Conservation (phyloP, 2,888 invertebrate species). For the Norana najaformis region DNA sequence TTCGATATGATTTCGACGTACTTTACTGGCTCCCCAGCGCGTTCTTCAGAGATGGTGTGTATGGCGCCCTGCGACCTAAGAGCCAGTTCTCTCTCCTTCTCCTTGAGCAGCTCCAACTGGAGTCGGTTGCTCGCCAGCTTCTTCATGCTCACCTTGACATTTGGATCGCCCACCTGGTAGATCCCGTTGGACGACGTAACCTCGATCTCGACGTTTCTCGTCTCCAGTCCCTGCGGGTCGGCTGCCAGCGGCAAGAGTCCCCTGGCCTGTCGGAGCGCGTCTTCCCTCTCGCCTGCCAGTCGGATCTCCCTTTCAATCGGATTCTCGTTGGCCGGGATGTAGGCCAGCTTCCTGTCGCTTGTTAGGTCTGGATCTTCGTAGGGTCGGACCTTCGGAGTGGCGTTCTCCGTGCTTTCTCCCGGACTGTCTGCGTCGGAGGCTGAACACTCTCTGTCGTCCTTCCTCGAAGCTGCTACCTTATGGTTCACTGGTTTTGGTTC, state of each 20-base stretch:
- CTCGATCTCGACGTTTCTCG: neutral
- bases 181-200: neutral
- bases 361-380: conserved; percentile 10
- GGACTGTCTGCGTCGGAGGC: neutral
- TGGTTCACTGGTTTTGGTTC: conserved; percentile 32
- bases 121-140: conserved; percentile 70
- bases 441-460: neutral
- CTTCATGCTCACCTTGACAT: conserved; percentile 48
- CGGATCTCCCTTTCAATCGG: conserved; percentile 67
- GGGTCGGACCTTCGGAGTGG: conserved; percentile 35
- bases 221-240: neutral
- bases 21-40: conserved; percentile 64
- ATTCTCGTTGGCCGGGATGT: conserved; percentile 59
- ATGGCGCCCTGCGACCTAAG: conserved; percentile 71
- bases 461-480: neutral
- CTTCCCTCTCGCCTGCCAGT: conserved; percentile 65
- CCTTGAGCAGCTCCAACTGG: conserved; percentile 85
- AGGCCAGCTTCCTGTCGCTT: conserved; percentile 33
- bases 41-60: conserved; percentile 67
- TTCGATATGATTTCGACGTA: conserved; percentile 51
- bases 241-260: conserved; percentile 29
- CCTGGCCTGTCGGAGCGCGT: conserved; percentile 59
- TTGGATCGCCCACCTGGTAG: conserved; percentile 34
- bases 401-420: neutral
- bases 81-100: conserved; percentile 80